Conservation (phyloP, 2,113 vertebrate genomes). For the Empidonax alnorum region DNA sequence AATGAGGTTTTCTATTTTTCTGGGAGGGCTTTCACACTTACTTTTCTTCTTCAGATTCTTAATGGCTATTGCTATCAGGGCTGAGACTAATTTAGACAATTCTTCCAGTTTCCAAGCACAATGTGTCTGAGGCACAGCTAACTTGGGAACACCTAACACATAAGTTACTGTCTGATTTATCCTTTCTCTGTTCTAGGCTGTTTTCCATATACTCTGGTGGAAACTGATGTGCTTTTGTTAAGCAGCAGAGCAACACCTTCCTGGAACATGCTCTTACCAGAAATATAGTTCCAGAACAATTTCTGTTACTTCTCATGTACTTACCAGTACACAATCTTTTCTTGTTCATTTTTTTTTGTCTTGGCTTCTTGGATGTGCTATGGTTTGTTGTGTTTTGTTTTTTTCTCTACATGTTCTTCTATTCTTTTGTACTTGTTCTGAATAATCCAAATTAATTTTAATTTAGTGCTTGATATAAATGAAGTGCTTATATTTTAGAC, state of each 20-base stretch:
- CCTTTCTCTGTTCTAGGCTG: not conserved
- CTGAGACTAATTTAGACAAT: not conserved
- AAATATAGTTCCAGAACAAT: not conserved
- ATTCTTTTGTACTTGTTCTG: not conserved
- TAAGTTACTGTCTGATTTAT: not conserved
- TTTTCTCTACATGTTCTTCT: not conserved
- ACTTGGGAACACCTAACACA: not conserved
- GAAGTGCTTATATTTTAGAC: not conserved
- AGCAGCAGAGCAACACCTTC: not conserved
- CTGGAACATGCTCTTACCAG: not conserved
- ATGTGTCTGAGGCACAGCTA: not conserved
- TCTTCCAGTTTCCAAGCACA: not conserved
- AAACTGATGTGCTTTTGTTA: not conserved
- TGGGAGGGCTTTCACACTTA: not conserved
- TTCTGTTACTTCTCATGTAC: not conserved
- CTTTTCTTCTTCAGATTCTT: not conserved
- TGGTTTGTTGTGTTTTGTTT: no score
- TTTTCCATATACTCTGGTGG: not conserved
- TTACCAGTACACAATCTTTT: not conserved
- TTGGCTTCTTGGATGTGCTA: not conserved
- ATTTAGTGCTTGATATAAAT: not conserved
- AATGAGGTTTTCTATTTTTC: not conserved
- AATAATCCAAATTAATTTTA: not conserved
- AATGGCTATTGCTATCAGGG: not conserved
- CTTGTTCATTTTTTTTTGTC: not conserved